Evolutionary conservation across 2,113 vertebrate genomes (phyloP), one percentile per base, ranked within the genome.

Genomic region (Siniperca chuatsi): DNA sequence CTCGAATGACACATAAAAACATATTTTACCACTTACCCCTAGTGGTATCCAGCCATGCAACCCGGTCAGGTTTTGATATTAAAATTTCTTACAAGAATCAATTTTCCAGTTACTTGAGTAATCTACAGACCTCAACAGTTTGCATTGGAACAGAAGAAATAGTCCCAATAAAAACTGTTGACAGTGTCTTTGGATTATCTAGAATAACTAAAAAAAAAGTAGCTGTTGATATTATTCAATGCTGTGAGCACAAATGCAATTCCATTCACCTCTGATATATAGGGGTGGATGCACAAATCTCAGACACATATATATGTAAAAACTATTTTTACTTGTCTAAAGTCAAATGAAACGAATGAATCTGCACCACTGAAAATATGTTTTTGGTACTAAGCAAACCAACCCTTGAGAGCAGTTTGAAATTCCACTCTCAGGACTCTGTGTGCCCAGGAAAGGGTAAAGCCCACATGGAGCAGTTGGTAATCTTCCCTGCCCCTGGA

Each of bases 391-490:
- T 7, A 33, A 55, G 13, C 23, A 58, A 82, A 66, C 23, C 35
- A 74, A 12, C 29, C 3, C 0, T 35, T 54, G 4, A 37, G 50
- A 25, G 35, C 72, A 29, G 48, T 35, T 54, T 4, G 60, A 18
- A 70, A 44, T 62, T n/a, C 18, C 33, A 23, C 13, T 12, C 0
- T 10, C 46, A 61, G 12, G 50, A 44, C 25, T 33, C 18, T 69
- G 42, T 55, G 62, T 69, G 78, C 33, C 57, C 65, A 79, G 48
- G 72, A 62, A 79, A 68, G 61, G 50, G 75, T 64, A 9, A 75
- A 54, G 35, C 35, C 44, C 67, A 79, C 37, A 66, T 61, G 37
- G 78, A 71, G 64, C 35, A 69, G 0, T 75, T 85, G 66, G 65
- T 73, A 57, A 82, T 48, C 15, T 79, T 82, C 46, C 52, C 71